Percentiles rank a stretch among this genome's conserved stretches.
Conservation (phyloP, 2,113 vertebrate genomes). For the Sterrhoptilus dennistouni region DNA sequence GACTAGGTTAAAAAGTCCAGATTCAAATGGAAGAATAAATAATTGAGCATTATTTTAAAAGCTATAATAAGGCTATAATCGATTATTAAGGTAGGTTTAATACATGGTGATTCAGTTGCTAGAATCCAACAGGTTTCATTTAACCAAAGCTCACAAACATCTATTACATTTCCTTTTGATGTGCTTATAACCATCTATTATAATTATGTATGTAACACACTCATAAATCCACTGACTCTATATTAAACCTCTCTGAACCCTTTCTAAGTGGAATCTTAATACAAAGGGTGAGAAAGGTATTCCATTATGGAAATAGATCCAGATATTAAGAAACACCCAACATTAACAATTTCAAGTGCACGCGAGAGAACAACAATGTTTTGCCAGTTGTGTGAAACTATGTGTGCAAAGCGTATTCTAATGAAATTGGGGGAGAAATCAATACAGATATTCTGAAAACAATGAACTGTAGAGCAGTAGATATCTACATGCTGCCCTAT, state of each 20-base stretch:
- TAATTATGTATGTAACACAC: conserved; percentile 19
- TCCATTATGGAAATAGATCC: not conserved
- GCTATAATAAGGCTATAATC: not conserved
- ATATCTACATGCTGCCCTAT: not conserved
- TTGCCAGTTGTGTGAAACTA: not conserved
- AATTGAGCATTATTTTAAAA: not conserved
- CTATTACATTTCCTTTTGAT: conserved; percentile 44
- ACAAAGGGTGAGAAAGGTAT: not conserved
- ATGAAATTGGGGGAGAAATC: not conserved
- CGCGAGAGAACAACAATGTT: not conserved
- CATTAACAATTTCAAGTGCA: not conserved
- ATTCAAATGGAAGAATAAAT: conserved; percentile 35
- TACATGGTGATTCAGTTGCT: not conserved
- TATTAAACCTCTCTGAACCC: conserved; percentile 51
- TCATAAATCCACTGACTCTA: conserved; percentile 41
- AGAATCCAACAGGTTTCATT: conserved; percentile 31
- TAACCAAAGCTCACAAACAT: conserved; percentile 47
- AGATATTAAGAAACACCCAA: not conserved
- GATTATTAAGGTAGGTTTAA: conserved; percentile 20
- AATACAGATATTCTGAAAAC: not conserved
- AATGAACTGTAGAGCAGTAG: not conserved
- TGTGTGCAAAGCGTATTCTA: not conserved
- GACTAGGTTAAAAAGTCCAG: not conserved
- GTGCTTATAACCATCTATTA: conserved; percentile 40
- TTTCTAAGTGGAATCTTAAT: conserved; percentile 33